phyloP scores from a whole-genome alignment of 1,140 invertebrate species.

The Drosophila carrolli region DNA sequence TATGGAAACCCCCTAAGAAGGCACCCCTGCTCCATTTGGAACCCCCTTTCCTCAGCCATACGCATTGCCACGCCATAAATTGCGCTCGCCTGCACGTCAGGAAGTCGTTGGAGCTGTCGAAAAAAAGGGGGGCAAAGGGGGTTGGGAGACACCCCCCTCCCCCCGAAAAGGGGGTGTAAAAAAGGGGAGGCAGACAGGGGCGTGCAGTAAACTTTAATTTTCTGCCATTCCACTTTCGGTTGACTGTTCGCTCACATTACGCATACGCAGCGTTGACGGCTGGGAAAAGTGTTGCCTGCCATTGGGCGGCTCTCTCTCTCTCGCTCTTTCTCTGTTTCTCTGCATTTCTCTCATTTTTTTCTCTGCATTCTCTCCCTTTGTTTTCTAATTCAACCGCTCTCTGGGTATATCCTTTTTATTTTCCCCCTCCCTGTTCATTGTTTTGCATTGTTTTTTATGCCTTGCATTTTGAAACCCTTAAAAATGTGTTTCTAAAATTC shows the following conservation, averaged over 20 bases:
- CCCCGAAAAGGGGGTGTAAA: neutral
- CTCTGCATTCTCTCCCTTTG: neutral
- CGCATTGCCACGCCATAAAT: conserved; percentile 56
- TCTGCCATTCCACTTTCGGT: conserved; percentile 68
- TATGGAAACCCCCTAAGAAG: neutral
- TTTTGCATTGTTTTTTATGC: conserved; percentile 50
- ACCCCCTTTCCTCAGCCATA: conserved; percentile 5
- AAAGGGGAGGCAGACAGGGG: conserved; percentile 3
- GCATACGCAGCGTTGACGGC: conserved; percentile 66
- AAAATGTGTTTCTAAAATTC: conserved; percentile 10
- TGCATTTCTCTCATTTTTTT: conserved; percentile 7
- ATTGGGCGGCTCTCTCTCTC: conserved; percentile 44
- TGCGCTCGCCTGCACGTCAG: conserved; percentile 53
- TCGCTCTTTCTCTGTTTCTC: neutral
- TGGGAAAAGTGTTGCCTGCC: conserved; percentile 60
- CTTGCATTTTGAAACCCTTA: neutral
- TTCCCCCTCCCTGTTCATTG: conserved; percentile 13
- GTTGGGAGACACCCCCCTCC: neutral
- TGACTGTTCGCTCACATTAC: conserved; percentile 64
- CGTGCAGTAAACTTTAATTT: conserved; percentile 64
- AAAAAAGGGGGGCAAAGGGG: conserved; percentile 6
- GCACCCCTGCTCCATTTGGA: neutral
- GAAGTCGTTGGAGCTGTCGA: conserved; percentile 52
- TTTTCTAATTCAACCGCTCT: conserved; percentile 12
- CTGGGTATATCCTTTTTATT: conserved; percentile 45